Percentiles rank a stretch among this genome's conserved stretches.
phyloP scores from a whole-genome alignment of 1,140 invertebrate species.

The Batillaria attramentaria region DNA sequence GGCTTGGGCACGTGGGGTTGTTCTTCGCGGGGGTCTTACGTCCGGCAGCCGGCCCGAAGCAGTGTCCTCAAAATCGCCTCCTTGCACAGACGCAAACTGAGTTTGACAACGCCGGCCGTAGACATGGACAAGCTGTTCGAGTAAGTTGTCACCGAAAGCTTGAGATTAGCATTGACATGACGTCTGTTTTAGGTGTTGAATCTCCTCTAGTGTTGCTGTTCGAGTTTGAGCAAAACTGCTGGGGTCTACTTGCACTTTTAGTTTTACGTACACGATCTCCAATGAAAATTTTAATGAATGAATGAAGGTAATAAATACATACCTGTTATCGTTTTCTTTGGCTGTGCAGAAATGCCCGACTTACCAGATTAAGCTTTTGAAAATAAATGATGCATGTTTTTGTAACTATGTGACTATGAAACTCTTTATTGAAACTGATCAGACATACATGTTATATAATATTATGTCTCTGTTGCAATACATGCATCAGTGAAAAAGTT shows the following conservation, averaged over 20 bases:
- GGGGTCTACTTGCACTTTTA: neutral
- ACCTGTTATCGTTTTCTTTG: neutral
- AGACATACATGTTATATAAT: too few relatives aligned
- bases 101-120: neutral
- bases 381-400: too few relatives aligned
- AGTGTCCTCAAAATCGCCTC: neutral
- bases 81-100: neutral
- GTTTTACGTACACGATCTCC: neutral
- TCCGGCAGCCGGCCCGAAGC: neutral
- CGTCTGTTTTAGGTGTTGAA: neutral
- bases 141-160: conserved; percentile 6
- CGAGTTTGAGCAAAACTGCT: neutral
- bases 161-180: neutral
- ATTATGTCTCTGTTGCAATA: too few relatives aligned
- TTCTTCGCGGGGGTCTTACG: neutral
- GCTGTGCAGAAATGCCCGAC: too few relatives aligned
- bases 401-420: too few relatives aligned
- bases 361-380: too few relatives aligned
- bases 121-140: conserved; percentile 18
- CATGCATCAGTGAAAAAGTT: too few relatives aligned
- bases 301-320: neutral
- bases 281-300: neutral
- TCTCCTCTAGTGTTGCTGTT: neutral
- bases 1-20: neutral
- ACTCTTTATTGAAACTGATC: too few relatives aligned